Conservation (phyloP, 2,113 vertebrate species). For the Anolis sagrei region DNA sequence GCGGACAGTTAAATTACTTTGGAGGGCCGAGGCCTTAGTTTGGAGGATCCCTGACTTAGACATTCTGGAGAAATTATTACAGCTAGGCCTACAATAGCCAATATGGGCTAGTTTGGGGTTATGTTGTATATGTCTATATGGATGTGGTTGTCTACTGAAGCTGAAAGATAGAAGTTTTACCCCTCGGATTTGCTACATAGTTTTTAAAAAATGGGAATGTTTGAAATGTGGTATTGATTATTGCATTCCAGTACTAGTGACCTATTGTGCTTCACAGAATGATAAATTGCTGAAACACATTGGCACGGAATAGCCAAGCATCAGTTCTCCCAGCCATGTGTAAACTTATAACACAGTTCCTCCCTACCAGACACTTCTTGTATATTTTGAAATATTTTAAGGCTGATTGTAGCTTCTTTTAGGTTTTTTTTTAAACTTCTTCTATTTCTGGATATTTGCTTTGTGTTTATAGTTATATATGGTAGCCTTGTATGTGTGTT, state of each 20-base stretch:
- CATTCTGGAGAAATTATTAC: neutral
- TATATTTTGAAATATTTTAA: neutral
- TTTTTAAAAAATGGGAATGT: neutral
- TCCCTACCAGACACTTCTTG: neutral
- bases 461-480: neutral
- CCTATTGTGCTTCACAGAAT: neutral
- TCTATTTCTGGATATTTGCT: neutral
- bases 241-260: neutral
- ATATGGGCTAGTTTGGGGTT: neutral
- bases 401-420: neutral
- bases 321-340: neutral
- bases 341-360: neutral
- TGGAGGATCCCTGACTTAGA: no score
- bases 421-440: neutral
- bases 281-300: neutral
- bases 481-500: neutral
- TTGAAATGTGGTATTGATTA: neutral
- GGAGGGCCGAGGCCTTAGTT: no score
- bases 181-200: neutral
- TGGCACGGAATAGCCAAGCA: neutral
- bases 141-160: neutral
- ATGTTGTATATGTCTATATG: neutral
- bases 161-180: neutral
- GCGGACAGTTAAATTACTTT: no score
- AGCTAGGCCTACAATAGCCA: no score